Base-by-base conservation (phyloP, 2,113 vertebrate species). In the Xenopus borealis region DNA sequence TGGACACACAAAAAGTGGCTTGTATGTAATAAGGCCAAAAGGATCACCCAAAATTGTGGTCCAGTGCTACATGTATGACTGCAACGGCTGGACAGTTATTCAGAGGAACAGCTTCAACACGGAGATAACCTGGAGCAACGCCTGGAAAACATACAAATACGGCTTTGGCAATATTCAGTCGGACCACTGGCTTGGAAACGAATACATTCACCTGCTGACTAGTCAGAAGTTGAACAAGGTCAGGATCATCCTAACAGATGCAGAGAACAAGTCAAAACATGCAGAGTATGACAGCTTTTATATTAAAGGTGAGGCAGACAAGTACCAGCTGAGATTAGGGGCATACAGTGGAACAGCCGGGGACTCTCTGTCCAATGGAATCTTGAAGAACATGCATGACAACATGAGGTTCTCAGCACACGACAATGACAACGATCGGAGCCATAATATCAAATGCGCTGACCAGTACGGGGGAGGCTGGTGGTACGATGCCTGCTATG, bases 151-250 rank as follows among this genome's bases (percentile, higher is more conserved):
- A 10, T 78, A 57, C 4, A 18, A 0, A 0, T 47, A 46, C 3
- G 69, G 67, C 13, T 84, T 79, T 65, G 82, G 81, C 12, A 79
- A 78, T 0, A 46, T 75, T 59, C 72, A 73, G 50, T 23, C 19
- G 47, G 59, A 71, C 10, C 80, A 80, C 46, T 30, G 61, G n/a
- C 71, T 78, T 16, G 69, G 79, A 53, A 84, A 75, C 7, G 23
- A 80, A 14, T 80, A 23, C 17, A 80, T 81, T 20, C 71, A 75
- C 16, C 72, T 81, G 13, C 72, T 77, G 71, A 81, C 69, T 0
- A 0, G 0, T 0, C 73, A 83, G 40, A 80, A 80, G 58, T 80
- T 59, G 81, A 77, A 85, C 70, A 78, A 82, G 77, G 71, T 55
- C 46, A 72, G 80, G 75, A 70, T 73, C 71, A 40, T 75, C 52